Evolutionary conservation across 1,140 invertebrate genomes (phyloP), one percentile per base, ranked within the genome.

Genomic region (Oncopeltus fasciatus): DNA sequence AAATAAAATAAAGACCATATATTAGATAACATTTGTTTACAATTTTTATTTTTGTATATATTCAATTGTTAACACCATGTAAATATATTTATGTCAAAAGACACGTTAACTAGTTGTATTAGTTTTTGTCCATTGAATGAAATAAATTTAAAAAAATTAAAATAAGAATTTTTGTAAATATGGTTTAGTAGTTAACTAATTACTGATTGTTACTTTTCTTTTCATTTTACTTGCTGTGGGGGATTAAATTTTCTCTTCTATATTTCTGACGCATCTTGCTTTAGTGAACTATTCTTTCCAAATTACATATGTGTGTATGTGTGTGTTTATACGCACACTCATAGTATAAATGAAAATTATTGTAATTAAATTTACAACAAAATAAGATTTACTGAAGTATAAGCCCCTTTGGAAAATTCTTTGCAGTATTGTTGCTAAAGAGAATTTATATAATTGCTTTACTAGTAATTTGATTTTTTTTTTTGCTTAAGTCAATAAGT

Each of bases 71-170:
- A 60, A 33, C 31, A 60, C 58, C 31, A 58, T 60, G 57, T 60
- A 46, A 44, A 60, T 60, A 60, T 44, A 60, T 60, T 60, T 60
- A 60, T 60, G 58, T 60, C 58, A 60, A 60, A 60, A 60, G 58
- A 60, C 58, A 60, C 58, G 58, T 60, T 60, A 38, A 46, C 58
- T 60, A 60, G 58, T 60, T 43, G 20, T 60, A 60, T 33, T 60
- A 43, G 31, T 60, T 60, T 60, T 44, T 60, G 31, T 33, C 29
- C 43, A 24, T 18, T 53, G 49, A 53, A 53, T 24, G 4, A 53
- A 53, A 53, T 20, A 51, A 51, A 11, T n/a, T n/a, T n/a, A 44
- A 44, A 46, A 46, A 46, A 46, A 2, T 9, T 24, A 24, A 2
- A 53, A 8, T 53, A 53, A 53, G 47, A 49, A 24, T 18, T 53